Base-by-base conservation (phyloP, 2,888 invertebrate species). In the Heliconius ismenius region DNA sequence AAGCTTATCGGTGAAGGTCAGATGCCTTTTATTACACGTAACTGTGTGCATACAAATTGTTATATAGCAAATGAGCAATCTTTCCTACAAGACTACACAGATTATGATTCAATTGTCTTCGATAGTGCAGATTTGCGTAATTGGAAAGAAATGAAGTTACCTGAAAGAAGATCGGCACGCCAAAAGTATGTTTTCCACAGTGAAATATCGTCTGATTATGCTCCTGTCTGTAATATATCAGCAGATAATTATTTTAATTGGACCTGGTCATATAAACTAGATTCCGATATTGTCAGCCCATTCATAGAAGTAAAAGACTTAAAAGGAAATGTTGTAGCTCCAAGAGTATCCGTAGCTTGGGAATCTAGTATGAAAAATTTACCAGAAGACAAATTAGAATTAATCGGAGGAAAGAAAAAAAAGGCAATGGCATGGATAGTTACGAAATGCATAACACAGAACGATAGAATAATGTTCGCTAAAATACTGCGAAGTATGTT, bases 261-360 rank as follows among this genome's bases (percentile, higher is more conserved):
- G 90, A 94, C 94, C 1, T 94, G 93, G 92, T 87, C 90, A 3
- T 94, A 93, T 70, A 93, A 90, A 84, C 81, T 91, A 1, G 84
- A 86, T 80, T 92, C 93, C 0, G 92, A 94, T 78, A 89, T 93
- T 32, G 83, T 87, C 1, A 88, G 84, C 75, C 90, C 92, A 4
- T 93, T 89, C 75, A 87, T 94, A 43, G 88, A 89, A 83, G 89
- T 94, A 0, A 88, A 74, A 64, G 88, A 92, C 79, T 70, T 83
- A 4, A 76, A 81, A 28, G 89, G 87, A 0, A 82, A 84, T 13
- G 43, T 87, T 26, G 81, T 91, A 18, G 91, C 90, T 24, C 92
- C 93, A 0, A 85, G 77, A 63, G 28, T 65, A 15, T 78, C 84
- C 6, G 86, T 87, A 0, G 65, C 83, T 39, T 92, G 90, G 91